phyloP scores from a whole-genome alignment of 2,888 invertebrate genomes.

The Sturmia bella region DNA sequence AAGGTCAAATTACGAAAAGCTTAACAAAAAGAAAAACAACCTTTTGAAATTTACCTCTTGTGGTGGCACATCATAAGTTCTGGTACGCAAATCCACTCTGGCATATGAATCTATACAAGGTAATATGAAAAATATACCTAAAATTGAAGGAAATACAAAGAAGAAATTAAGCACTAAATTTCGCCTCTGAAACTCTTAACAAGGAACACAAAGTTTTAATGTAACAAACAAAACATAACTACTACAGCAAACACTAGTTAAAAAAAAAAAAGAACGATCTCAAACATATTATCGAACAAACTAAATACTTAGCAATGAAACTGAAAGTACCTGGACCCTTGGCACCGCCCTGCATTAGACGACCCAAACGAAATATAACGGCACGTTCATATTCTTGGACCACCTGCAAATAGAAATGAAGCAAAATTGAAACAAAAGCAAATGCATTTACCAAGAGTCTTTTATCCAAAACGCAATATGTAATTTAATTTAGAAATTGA shows the following conservation, averaged over 20 bases:
- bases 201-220: background rate
- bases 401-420: conserved; percentile 85
- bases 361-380: conserved; percentile 95
- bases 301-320: background rate
- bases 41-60: conserved; percentile 90
- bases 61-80: conserved; percentile 98
- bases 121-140: conserved; percentile 97
- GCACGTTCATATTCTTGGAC: conserved; percentile 98
- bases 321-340: conserved; percentile 91
- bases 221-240: conserved; percentile 2
- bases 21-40: background rate
- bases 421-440: conserved; percentile 9
- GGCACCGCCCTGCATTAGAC: conserved; percentile 94
- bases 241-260: background rate
- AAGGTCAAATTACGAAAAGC: background rate
- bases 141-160: conserved; percentile 19
- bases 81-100: conserved; percentile 95
- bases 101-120: conserved; percentile 98
- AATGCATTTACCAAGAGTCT: background rate
- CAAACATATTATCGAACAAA: no score
- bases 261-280: no score
- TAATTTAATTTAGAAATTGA: conserved; percentile 33
- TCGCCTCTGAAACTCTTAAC: background rate
- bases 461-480: background rate
- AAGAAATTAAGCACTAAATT: background rate